These are phyloP conservation scores for Tryphoninae sp. DNA, from an alignment of 2,888 invertebrate species.

Conservation along the genomic window DNA sequence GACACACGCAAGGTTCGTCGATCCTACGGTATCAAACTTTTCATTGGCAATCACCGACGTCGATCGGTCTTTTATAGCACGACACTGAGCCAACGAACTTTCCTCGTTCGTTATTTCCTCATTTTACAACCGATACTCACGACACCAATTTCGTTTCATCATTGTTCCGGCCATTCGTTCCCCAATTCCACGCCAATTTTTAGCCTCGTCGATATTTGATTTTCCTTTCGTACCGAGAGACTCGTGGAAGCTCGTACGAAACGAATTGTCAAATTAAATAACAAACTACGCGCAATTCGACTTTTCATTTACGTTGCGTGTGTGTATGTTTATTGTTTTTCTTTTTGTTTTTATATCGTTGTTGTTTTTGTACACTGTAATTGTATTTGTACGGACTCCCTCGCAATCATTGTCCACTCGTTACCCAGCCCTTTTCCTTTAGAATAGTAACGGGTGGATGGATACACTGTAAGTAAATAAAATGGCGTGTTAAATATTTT, in stretches of 20 bases:
- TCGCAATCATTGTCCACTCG: conserved; percentile 45
- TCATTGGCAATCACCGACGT: conserved; percentile 35
- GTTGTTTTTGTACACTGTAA: conserved; percentile 24
- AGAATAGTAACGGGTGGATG: conserved; percentile 56
- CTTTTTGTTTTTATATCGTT: conserved; percentile 21
- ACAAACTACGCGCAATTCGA: conserved; percentile 12
- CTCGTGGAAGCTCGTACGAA: conserved; percentile 38
- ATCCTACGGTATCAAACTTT: conserved; percentile 50
- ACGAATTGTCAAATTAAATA: conserved; percentile 4
- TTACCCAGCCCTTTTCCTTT: conserved; percentile 30
- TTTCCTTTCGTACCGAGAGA: conserved; percentile 13
- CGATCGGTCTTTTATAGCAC: background rate
- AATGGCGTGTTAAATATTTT: background rate
- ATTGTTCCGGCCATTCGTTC: background rate
- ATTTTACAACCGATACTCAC: background rate
- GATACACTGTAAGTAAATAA: conserved; percentile 40
- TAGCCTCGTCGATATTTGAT: background rate
- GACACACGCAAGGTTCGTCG: conserved; percentile 56
- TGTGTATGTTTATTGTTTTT: conserved; percentile 14
- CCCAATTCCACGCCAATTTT: background rate
- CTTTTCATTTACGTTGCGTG: conserved; percentile 8
- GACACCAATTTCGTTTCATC: no score
- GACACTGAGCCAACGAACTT: background rate
- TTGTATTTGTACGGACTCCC: conserved; percentile 42
- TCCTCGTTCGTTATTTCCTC: background rate